Evolutionary conservation across 2,113 vertebrate genomes (phyloP).

Genomic region (Felis chaus): DNA sequence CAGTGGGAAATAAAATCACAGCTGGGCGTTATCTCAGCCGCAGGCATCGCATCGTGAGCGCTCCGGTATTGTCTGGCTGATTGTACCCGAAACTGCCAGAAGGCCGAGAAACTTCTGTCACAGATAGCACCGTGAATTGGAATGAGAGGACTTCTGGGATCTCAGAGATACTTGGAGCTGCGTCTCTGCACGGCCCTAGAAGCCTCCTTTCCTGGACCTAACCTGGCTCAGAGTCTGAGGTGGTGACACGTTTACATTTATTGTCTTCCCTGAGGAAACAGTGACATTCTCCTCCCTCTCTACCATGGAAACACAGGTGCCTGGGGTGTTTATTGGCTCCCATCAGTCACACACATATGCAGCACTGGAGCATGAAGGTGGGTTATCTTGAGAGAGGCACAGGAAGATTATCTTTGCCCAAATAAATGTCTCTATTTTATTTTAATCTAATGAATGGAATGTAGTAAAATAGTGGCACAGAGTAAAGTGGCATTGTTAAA

Average conservation of each 20-base stretch:
- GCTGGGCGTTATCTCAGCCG: constrained; percentile 63
- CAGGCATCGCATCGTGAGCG: constrained; percentile 45
- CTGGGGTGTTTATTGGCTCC: not conserved
- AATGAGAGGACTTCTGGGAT: not conserved
- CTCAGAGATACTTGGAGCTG: not conserved
- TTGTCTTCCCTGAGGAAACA: not conserved
- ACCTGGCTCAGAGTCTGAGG: not conserved
- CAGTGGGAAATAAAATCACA: constrained; percentile 74
- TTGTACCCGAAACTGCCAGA: constrained; percentile 29
- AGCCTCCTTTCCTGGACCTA: not conserved
- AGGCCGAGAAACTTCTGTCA: constrained; percentile 58
- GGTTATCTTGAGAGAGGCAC: not conserved
- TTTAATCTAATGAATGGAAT: not conserved
- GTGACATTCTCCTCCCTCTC: not conserved
- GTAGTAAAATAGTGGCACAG: not conserved
- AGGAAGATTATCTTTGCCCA: not conserved
- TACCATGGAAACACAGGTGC: not conserved
- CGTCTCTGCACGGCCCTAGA: not conserved
- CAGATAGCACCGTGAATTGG: constrained; percentile 27
- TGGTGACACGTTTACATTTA: not conserved
- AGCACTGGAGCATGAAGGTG: not conserved
- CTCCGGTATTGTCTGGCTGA: constrained; percentile 45
- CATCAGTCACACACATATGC: not conserved
- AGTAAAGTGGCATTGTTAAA: not conserved
- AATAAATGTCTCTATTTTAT: not conserved